Percentiles rank a stretch among this genome's conserved stretches.
Conservation (phyloP, 2,888 invertebrate genomes). For the Carterocephalus palaemon region DNA sequence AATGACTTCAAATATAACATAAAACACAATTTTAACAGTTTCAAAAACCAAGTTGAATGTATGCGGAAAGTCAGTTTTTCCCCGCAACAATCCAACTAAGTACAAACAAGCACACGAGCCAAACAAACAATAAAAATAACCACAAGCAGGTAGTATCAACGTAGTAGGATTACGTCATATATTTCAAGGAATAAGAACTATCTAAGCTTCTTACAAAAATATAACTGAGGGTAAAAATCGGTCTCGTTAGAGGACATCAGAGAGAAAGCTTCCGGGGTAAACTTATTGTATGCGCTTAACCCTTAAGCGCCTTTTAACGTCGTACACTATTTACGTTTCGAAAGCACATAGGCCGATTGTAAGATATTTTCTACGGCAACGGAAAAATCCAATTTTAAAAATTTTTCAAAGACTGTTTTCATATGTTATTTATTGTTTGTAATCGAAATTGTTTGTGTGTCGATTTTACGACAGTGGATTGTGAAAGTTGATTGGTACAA, state of each 20-base stretch:
- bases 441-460: too few species aligned
- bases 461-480: too few species aligned
- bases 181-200: constrained; percentile 22
- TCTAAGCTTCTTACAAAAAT: constrained; percentile 27
- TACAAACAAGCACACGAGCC: too few species aligned
- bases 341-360: constrained; percentile 19
- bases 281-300: constrained; percentile 67
- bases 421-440: too few species aligned
- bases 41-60: too few species aligned
- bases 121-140: too few species aligned
- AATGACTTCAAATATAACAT: too few species aligned
- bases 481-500: too few species aligned
- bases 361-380: constrained; percentile 23
- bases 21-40: too few species aligned
- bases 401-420: constrained; percentile 11
- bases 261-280: constrained; percentile 55
- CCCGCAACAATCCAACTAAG: too few species aligned
- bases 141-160: too few species aligned
- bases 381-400: constrained; percentile 35
- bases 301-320: constrained; percentile 73
- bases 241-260: constrained; percentile 60
- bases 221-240: constrained; percentile 28
- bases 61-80: too few species aligned
- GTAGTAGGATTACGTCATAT: background rate
- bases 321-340: constrained; percentile 65